Conservation (phyloP, 2,797 vertebrate species). For the Diglossa cyanea region DNA sequence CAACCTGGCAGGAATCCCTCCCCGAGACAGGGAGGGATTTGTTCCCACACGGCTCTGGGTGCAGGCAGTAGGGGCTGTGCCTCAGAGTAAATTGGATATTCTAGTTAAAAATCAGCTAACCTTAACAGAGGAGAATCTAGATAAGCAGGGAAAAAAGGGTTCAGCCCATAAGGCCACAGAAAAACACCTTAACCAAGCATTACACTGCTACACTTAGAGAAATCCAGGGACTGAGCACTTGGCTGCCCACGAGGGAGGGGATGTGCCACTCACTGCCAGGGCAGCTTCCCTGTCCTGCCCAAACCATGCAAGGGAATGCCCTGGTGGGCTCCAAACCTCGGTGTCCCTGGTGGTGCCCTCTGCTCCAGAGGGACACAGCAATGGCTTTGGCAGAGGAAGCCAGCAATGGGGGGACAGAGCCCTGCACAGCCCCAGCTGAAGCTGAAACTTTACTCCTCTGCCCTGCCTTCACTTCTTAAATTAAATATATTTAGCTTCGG, state of each 20-base stretch:
- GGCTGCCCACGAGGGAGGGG: neutral
- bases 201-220: neutral
- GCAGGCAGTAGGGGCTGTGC: neutral
- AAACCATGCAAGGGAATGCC: rapidly evolving
- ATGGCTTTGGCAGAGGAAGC: neutral
- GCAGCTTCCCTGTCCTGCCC: neutral
- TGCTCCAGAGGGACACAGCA: neutral
- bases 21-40: neutral
- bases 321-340: neutral
- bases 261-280: neutral
- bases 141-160: neutral
- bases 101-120: slow-evolving; percentile 10
- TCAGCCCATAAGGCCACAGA: neutral
- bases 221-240: neutral
- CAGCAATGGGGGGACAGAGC: neutral
- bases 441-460: neutral
- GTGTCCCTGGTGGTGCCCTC: neutral
- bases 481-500: neutral
- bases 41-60: rapidly evolving
- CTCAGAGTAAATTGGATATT: neutral
- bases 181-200: neutral
- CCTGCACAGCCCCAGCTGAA: neutral
- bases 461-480: neutral
- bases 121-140: neutral
- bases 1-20: neutral